These are phyloP conservation scores for Alexandromys oeconomus DNA, from an alignment of 2,797 vertebrate genomes.

Conservation along the genomic window DNA sequence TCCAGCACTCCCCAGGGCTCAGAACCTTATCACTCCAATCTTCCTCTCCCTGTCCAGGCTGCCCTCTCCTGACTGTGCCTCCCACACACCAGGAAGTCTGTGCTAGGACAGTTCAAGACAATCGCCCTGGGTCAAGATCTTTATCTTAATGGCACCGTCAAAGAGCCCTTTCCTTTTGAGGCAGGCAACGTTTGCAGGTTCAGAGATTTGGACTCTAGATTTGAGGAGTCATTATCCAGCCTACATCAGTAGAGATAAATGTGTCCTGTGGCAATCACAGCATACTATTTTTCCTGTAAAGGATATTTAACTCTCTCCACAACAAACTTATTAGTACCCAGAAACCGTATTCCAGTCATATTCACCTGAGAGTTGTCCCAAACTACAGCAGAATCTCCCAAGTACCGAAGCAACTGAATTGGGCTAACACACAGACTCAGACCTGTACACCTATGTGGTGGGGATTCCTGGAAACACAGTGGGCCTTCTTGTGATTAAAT, in stretches of 20 bases:
- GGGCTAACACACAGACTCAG: background rate
- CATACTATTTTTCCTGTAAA: constrained; percentile 41
- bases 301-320: background rate
- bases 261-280: background rate
- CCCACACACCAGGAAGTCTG: background rate
- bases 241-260: background rate
- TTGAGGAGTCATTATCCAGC: background rate
- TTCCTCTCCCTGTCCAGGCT: background rate
- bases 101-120: background rate
- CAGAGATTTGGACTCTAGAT: background rate
- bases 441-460: background rate
- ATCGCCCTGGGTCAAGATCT: background rate
- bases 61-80: background rate
- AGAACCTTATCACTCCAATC: background rate
- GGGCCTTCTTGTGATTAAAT: background rate
- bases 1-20: background rate
- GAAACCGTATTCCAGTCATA: background rate
- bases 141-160: constrained; percentile 27
- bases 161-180: constrained; percentile 9
- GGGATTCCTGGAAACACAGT: background rate
- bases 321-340: background rate
- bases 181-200: background rate
- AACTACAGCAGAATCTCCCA: background rate
- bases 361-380: background rate
- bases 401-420: background rate